Evolutionary conservation across 64 coral and sea anemone genomes (phyloP), one percentile per base, ranked within the genome.

Genomic region (Astreopora myriophthalma): DNA sequence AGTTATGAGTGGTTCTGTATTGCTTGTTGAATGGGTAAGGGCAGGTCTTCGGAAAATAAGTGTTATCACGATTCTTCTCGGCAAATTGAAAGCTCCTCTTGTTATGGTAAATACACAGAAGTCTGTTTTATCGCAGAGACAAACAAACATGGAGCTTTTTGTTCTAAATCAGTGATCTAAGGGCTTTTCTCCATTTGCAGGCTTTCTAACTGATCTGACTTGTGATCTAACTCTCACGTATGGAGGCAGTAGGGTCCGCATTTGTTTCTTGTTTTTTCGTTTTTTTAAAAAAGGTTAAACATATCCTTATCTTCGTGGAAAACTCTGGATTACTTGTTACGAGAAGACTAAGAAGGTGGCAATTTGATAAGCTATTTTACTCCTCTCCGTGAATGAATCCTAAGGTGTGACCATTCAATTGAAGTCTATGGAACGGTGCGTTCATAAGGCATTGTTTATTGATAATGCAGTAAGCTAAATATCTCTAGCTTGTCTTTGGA

Each of bases 21-120:
- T 83, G 44, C 19, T 9, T 83, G 30, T 83, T 83, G 52, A 83
- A 83, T 83, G 33, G 46, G 14, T 31, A 60, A 80, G 38, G 12
- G 36, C 19, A 83, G 34, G 30, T 64, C 30, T 8, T 12, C 8
- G 20, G 16, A 63, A 39, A 64, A n/a, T n/a, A n/a, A n/a, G 12
- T 64, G 31, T 64, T 64, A 57, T 83, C 34, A 36, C 16, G 34
- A 16, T 31, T 19, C 79, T n/a, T 83, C 26, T 13, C 17, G 10
- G 27, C 16, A 34, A 13, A n/a, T 19, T 8, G 5, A 13, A 55
- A 13, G 3, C 51, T 55, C 51, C 8, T 55, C 13, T 55, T 55
- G 17, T 16, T 55, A 19, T 55, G n/a, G n/a, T n/a, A n/a, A n/a
- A n/a, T n/a, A n/a, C n/a, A n/a, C n/a, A n/a, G n/a, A n/a, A n/a